Base-by-base conservation (phyloP, 2,113 vertebrate genomes). In the Archocentrus centrarchus region DNA sequence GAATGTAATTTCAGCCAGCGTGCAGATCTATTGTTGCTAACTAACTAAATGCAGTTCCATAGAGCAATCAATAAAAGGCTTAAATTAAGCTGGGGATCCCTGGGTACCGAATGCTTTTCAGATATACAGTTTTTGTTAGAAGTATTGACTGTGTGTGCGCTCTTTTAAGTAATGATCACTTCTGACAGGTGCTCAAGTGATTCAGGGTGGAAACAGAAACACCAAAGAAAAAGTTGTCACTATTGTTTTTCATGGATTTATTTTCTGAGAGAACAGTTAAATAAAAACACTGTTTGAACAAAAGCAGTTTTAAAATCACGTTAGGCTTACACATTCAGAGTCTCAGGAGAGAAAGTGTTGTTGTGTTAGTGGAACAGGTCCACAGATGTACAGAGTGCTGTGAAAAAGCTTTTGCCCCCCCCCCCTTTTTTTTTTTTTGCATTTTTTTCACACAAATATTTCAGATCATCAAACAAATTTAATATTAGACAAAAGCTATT, bases 1-100 rank as follows among this genome's bases (percentile, higher is more conserved):
- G 58, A 75, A 11, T 85, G 80, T 63, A 59, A 91, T 89, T 84
- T 81, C 59, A 83, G 22, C 57, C 77, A 24, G 59, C 2, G 3
- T 59, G 53, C 70, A 88, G 41, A 82, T 83, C 75, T 75, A 50
- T 83, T 89, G 79, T 80, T 68, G 58, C 61, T 79, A 88, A 85
- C 79, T 60, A 84, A 90, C 58, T 87, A 83, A 86, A 86, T 85
- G 83, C 66, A 57, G 61, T 58, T 88, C 50, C 32, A 75, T 3
- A 44, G 82, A 79, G 84, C 50, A 76, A 83, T 93, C 81, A 15
- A 86, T 93, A 66, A 73, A 88, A 70, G 73, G 57, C 64, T 83
- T 39, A 59, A 88, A 79, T 89, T 20, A 82, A 88, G 59, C 68
- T 7, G 27, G 32, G 59, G 27, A 82, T 80, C 59, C 27, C 17